Percentiles rank a stretch among this genome's conserved stretches.
phyloP scores from a whole-genome alignment of 1,140 invertebrate genomes.

The Amphibalanus amphitrite region DNA sequence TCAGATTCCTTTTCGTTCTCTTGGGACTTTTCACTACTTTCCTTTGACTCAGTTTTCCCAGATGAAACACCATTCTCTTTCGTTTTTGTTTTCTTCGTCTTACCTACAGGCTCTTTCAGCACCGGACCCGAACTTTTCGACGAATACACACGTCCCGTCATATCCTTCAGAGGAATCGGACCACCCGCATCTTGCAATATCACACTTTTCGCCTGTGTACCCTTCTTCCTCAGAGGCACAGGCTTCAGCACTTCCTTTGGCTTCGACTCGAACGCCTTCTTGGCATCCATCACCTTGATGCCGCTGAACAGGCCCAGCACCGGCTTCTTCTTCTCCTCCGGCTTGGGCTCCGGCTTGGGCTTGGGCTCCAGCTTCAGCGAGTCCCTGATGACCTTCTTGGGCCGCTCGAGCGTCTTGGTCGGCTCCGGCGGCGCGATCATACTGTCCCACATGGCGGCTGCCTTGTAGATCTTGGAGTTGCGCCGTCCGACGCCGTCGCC shows the following conservation, averaged over 20 bases:
- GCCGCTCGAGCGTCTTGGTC: conserved; percentile 12
- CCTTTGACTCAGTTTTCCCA: not conserved
- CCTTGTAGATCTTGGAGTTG: conserved; percentile 18
- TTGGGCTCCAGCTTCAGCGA: not conserved
- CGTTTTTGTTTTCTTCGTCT: not conserved
- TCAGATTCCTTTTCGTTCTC: not conserved
- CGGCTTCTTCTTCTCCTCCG: conserved; percentile 7
- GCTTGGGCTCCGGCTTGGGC: not conserved
- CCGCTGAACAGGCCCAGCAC: not conserved
- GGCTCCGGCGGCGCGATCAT: conserved; percentile 7
- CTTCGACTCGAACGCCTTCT: conserved; percentile 21
- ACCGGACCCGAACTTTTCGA: not conserved
- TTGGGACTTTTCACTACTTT: conserved; percentile 6
- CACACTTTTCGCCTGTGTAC: conserved; percentile 11
- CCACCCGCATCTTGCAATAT: conserved; percentile 4
- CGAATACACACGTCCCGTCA: not conserved
- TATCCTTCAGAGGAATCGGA: not conserved
- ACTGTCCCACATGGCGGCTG: conserved; percentile 18
- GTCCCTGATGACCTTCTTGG: conserved; percentile 15
- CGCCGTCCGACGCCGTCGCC: conserved; percentile 3
- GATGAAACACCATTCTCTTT: not conserved
- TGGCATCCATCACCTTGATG: conserved; percentile 21
- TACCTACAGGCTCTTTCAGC: not conserved
- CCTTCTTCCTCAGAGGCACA: conserved; percentile 11
- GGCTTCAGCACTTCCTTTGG: conserved; percentile 14